Evolutionary conservation across 2,888 invertebrate species (phyloP).

Genomic region (Coenonympha glycerion): DNA sequence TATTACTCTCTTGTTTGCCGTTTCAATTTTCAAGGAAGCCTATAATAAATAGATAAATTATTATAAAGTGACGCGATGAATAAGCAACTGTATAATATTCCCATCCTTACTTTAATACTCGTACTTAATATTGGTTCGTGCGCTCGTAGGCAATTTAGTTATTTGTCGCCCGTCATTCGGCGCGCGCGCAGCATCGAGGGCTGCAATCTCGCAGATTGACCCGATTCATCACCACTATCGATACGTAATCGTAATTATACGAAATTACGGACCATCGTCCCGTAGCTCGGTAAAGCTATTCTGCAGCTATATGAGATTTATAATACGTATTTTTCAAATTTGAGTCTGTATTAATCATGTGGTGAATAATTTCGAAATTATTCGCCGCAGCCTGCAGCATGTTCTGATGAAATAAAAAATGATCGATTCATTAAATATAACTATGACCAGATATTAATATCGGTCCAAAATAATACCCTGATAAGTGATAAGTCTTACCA

Average conservation of each 20-base stretch:
- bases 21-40: background rate
- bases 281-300: slow-evolving; percentile 6
- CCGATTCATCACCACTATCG: slow-evolving; percentile 24
- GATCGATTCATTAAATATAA: no score
- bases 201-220: slow-evolving; percentile 18
- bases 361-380: background rate
- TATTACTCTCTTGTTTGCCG: no score
- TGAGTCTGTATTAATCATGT: background rate
- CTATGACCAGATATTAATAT: no score
- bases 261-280: slow-evolving; percentile 5
- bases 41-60: slow-evolving; percentile 12
- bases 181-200: slow-evolving; percentile 5
- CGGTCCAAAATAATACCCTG: no score
- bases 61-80: slow-evolving; percentile 14
- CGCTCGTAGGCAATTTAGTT: slow-evolving; percentile 51
- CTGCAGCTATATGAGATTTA: no score
- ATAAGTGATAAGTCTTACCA: no score
- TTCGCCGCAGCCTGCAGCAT: no score
- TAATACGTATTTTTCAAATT: slow-evolving; percentile 15
- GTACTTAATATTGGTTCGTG: slow-evolving; percentile 46
- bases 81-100: slow-evolving; percentile 14
- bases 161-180: slow-evolving; percentile 53
- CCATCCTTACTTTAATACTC: slow-evolving; percentile 22
- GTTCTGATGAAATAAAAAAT: no score
- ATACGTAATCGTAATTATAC: slow-evolving; percentile 30